A percentile compares a stretch with the other conserved stretches of the same genome.
Conservation (phyloP, 1,140 invertebrate species). For the Neodiprion virginianus region DNA sequence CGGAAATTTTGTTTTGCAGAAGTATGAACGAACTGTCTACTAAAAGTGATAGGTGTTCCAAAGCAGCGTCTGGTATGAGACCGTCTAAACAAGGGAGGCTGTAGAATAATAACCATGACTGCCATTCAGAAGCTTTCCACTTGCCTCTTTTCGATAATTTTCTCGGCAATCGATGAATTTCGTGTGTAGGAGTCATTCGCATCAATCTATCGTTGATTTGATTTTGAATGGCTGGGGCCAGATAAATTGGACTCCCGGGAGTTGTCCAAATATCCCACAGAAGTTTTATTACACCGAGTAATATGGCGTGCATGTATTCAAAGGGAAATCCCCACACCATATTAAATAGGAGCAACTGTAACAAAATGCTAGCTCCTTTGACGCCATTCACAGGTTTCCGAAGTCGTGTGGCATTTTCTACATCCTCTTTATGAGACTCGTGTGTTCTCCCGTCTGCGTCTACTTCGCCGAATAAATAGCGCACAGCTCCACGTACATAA, state of each 20-base stretch:
- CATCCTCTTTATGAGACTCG: conserved; percentile 3
- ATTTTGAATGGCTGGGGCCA: neutral
- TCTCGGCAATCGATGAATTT: conserved; percentile 25
- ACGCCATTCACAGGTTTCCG: conserved; percentile 13
- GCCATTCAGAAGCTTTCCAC: conserved; percentile 33
- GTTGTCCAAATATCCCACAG: conserved; percentile 18
- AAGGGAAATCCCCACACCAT: conserved; percentile 9
- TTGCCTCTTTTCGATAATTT: neutral
- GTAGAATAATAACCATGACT: conserved; percentile 28
- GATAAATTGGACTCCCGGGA: conserved; percentile 3
- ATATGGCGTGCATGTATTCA: conserved; percentile 14
- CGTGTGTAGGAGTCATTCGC: conserved; percentile 18
- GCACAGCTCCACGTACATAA: conserved; percentile 1
- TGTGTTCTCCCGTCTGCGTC: conserved; percentile 18
- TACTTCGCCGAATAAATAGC: conserved; percentile 12
- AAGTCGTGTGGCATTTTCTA: neutral
- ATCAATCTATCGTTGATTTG: conserved; percentile 13
- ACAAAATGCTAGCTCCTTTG: conserved; percentile 9
- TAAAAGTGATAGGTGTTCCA: conserved; percentile 25
- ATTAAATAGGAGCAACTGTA: neutral
- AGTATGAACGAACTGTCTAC: conserved; percentile 25
- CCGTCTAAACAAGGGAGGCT: conserved; percentile 30
- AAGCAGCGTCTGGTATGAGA: conserved; percentile 19
- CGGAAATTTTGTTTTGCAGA: conserved; percentile 18
- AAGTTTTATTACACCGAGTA: conserved; percentile 10